Evolutionary conservation across 2,888 invertebrate genomes (phyloP), one percentile per base, ranked within the genome.

Genomic region (Sphaeridia pumilis): DNA sequence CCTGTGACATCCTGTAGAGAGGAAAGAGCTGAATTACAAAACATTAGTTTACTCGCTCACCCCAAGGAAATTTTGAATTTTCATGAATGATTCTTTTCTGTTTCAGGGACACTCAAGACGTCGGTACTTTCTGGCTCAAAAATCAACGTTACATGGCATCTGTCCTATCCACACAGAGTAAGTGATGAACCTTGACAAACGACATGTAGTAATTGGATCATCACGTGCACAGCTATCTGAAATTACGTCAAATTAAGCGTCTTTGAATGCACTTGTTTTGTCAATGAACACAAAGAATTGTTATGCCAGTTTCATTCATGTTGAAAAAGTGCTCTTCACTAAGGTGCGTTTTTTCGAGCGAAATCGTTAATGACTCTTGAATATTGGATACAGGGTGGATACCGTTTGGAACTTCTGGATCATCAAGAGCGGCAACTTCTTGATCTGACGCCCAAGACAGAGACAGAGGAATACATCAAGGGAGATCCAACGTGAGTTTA

Each of bases 311-410:
- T 31, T 31, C 31, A 31, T 31, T 10, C 14, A 31, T 10, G 31
- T 7, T 31, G 31, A 14, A 31, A 31, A 31, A 31, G 14, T 31
- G n/a, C n/a, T n/a, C n/a, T n/a, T n/a, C n/a, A n/a, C n/a, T n/a
- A n/a, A n/a, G n/a, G n/a, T n/a, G n/a, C 31, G 31, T 31, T 31
- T 31, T 31, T 14, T 14, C n/a, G n/a, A n/a, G n/a, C n/a, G n/a
- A n/a, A n/a, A n/a, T n/a, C n/a, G n/a, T n/a, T n/a, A n/a, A n/a
- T n/a, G n/a, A n/a, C n/a, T n/a, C n/a, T n/a, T n/a, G n/a, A n/a
- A n/a, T n/a, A n/a, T n/a, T n/a, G n/a, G n/a, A 77, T 78, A 55
- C 72, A 93, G 93, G 94, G 94, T 61, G 93, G 93, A 47, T 92
- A 84, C 70, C 84, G 84, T 67, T 73, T 94, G 54, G 85, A 93